Percentiles rank a stretch among this genome's conserved stretches.
These are phyloP conservation scores for Telenomus remus DNA, from an alignment of 1,140 invertebrate genomes.

Conservation along the genomic window DNA sequence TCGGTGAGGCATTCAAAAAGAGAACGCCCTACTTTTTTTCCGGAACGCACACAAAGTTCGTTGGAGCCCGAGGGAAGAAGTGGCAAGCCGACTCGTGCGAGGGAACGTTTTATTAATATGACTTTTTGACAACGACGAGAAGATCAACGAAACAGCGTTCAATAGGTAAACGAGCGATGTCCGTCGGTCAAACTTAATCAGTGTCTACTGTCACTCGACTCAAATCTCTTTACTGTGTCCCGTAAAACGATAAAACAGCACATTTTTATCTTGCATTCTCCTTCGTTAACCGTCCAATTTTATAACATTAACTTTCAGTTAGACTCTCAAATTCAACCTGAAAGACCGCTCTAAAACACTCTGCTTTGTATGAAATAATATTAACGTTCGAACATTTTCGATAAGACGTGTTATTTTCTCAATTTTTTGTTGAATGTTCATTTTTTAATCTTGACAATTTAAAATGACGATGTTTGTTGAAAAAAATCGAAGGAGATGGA, in stretches of 20 bases:
- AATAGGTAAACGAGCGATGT: slow-evolving; percentile 52
- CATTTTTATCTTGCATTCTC: slow-evolving; percentile 17
- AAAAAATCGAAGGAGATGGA: too few species aligned
- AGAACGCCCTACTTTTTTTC: slow-evolving; percentile 44
- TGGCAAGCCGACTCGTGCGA: slow-evolving; percentile 30
- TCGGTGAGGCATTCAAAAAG: slow-evolving; percentile 37
- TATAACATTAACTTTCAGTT: neutral
- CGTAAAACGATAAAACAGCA: slow-evolving; percentile 33
- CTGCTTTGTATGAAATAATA: too few species aligned
- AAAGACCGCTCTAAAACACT: neutral
- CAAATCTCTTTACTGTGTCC: slow-evolving; percentile 29
- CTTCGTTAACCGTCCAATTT: neutral
- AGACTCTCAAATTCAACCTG: neutral
- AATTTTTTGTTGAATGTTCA: too few species aligned
- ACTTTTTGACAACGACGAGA: slow-evolving; percentile 48
- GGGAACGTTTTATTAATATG: slow-evolving; percentile 40
- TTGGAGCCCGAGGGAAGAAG: slow-evolving; percentile 50
- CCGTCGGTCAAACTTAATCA: slow-evolving; percentile 48
- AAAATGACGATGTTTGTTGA: too few species aligned
- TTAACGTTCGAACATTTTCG: too few species aligned
- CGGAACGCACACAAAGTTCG: slow-evolving; percentile 44
- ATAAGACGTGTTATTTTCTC: too few species aligned
- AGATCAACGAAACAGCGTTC: slow-evolving; percentile 52
- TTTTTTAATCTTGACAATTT: too few species aligned
- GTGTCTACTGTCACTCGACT: slow-evolving; percentile 41